Conservation (phyloP, 2,113 vertebrate genomes). For the Herpetotheres cachinnans region DNA sequence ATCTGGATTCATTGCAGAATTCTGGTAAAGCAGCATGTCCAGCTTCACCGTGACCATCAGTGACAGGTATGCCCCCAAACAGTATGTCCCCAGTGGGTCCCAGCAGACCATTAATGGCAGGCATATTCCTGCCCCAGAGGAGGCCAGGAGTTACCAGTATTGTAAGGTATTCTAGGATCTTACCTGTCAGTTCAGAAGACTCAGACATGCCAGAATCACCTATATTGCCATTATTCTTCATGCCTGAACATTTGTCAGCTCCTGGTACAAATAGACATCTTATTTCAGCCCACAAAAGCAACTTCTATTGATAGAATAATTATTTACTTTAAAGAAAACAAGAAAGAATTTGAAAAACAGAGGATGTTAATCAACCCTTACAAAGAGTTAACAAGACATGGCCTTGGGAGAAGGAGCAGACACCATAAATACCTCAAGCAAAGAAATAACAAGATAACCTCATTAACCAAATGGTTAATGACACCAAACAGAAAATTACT, state of each 20-base stretch:
- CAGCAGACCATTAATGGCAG: not conserved
- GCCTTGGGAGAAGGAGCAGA: too few species aligned
- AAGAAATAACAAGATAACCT: too few species aligned
- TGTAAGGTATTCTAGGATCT: not conserved
- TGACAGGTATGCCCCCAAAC: fast-evolving
- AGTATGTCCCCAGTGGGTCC: not conserved
- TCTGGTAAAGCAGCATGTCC: not conserved
- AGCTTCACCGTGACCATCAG: not conserved
- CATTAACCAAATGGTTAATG: too few species aligned
- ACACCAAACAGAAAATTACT: too few species aligned
- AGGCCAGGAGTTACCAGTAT: not conserved
- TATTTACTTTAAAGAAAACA: too few species aligned
- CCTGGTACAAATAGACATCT: not conserved
- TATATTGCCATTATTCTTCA: not conserved
- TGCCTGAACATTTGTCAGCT: not conserved
- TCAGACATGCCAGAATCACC: not conserved
- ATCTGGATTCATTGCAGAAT: not conserved
- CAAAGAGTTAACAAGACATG: too few species aligned
- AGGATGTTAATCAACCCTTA: too few species aligned
- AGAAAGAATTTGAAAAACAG: too few species aligned
- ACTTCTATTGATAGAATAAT: not conserved
- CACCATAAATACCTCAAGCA: too few species aligned
- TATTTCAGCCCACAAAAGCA: not conserved
- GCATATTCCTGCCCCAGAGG: not conserved
- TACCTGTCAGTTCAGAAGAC: not conserved